A percentile compares a stretch with the other conserved stretches of the same genome.
Conservation (phyloP, 30 jellyfish, hydroid and myxozoan genomes). For the Turritopsis dohrnii region DNA sequence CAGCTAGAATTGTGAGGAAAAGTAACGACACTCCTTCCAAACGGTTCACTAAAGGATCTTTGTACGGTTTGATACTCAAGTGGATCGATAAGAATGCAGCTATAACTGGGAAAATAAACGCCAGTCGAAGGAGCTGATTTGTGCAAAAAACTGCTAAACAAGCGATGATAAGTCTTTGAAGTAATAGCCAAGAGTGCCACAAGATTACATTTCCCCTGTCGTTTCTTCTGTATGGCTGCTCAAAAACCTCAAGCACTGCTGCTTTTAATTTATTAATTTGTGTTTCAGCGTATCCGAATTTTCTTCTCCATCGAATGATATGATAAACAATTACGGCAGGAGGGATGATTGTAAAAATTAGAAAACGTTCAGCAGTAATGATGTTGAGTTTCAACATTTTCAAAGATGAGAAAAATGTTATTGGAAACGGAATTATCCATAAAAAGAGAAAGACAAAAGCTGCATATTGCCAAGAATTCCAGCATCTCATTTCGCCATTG, state of each 20-base stretch:
- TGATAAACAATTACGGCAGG: background rate
- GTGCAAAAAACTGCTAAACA: background rate
- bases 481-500: constrained; percentile 36
- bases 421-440: constrained; percentile 19
- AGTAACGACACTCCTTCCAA: constrained; percentile 21
- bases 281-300: background rate
- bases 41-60: constrained; percentile 10
- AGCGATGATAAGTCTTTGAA: background rate
- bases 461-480: constrained; percentile 28
- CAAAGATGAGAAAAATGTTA: background rate
- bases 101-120: constrained; percentile 1
- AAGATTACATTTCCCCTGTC: constrained; percentile 15
- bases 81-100: constrained; percentile 6
- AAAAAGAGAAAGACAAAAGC: constrained; percentile 22
- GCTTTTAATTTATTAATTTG: background rate
- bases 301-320: background rate
- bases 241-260: background rate
- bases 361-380: constrained; percentile 4
- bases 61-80: constrained; percentile 20
- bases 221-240: constrained; percentile 19
- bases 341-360: constrained; percentile 7
- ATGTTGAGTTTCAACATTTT: background rate
- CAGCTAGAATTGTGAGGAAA: background rate
- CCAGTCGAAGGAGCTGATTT: constrained; percentile 6
- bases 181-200: constrained; percentile 31